Conservation (phyloP, 1,140 invertebrate species). For the Drosophila ironensis region DNA sequence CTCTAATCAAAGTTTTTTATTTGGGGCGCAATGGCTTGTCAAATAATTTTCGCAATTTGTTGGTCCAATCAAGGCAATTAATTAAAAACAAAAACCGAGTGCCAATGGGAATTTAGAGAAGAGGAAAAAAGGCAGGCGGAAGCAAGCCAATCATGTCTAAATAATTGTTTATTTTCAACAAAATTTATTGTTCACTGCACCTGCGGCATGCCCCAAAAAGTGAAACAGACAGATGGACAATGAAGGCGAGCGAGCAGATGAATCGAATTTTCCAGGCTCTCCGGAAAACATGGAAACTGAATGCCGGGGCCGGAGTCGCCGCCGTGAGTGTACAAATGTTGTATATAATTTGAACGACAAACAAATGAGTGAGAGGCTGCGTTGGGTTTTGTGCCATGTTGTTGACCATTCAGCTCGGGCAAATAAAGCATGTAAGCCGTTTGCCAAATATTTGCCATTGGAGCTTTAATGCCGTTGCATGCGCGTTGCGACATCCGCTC, state of each 20-base stretch:
- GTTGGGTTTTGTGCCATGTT: slow-evolving; percentile 42
- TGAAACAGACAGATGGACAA: not conserved
- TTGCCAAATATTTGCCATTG: slow-evolving; percentile 62
- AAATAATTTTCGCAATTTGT: not conserved
- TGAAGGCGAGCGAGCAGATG: slow-evolving; percentile 1
- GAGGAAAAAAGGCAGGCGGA: not conserved
- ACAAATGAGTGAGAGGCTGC: slow-evolving; percentile 32
- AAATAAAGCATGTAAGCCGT: slow-evolving; percentile 77
- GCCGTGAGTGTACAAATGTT: slow-evolving; percentile 37
- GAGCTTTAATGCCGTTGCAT: slow-evolving; percentile 52
- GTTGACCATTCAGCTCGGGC: slow-evolving; percentile 68
- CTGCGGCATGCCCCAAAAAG: slow-evolving; percentile 45
- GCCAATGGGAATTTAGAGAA: not conserved
- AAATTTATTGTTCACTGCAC: slow-evolving; percentile 69
- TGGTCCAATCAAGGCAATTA: slow-evolving; percentile 19
- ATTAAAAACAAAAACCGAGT: not conserved
- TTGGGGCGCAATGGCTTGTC: not conserved
- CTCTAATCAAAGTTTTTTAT: no score
- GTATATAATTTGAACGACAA: slow-evolving; percentile 68
- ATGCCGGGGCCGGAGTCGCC: slow-evolving; percentile 20
- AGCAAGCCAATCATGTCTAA: slow-evolving; percentile 44
- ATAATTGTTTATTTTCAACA: slow-evolving; percentile 69
- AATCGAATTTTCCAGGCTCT: slow-evolving; percentile 26
- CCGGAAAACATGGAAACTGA: slow-evolving; percentile 51
- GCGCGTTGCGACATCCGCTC: slow-evolving; percentile 27